Evolutionary conservation across 2,113 vertebrate species (phyloP).

Genomic region (Theristicus caerulescens): DNA sequence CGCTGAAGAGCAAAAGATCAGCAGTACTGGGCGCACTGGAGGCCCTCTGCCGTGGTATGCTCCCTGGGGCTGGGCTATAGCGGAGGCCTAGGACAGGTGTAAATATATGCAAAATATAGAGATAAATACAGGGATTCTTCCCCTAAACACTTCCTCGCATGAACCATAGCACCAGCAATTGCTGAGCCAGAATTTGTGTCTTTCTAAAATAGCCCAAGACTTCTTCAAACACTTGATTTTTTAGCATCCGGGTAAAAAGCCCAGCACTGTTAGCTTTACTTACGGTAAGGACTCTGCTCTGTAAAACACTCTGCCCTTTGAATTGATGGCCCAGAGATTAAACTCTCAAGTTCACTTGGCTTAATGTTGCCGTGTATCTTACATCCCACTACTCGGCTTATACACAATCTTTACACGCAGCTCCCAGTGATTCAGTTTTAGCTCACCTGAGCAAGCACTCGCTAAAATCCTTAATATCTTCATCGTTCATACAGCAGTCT

Average conservation of each 20-base stretch:
- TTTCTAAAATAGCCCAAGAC: neutral
- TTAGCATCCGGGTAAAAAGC: neutral
- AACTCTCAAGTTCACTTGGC: neutral
- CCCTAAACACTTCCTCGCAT: neutral
- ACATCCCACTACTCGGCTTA: neutral
- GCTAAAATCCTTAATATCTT: neutral
- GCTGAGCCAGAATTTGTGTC: neutral
- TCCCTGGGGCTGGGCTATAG: neutral
- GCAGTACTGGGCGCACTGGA: neutral
- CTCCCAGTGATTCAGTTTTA: neutral
- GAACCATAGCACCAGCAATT: neutral
- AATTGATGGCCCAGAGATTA: neutral
- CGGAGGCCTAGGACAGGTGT: neutral
- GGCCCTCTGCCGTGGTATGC: neutral
- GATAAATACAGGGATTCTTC: neutral
- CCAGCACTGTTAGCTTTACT: neutral
- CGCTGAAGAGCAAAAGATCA: neutral
- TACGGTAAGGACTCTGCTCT: neutral
- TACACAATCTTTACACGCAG: neutral
- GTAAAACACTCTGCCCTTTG: neutral
- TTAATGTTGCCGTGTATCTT: neutral
- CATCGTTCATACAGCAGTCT: neutral
- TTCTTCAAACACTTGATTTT: neutral
- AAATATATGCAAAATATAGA: neutral
- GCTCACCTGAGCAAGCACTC: neutral